A percentile compares a stretch with the other conserved stretches of the same genome.
These are phyloP conservation scores for Melitaea cinxia DNA, from an alignment of 1,140 invertebrate species.

Conservation along the genomic window DNA sequence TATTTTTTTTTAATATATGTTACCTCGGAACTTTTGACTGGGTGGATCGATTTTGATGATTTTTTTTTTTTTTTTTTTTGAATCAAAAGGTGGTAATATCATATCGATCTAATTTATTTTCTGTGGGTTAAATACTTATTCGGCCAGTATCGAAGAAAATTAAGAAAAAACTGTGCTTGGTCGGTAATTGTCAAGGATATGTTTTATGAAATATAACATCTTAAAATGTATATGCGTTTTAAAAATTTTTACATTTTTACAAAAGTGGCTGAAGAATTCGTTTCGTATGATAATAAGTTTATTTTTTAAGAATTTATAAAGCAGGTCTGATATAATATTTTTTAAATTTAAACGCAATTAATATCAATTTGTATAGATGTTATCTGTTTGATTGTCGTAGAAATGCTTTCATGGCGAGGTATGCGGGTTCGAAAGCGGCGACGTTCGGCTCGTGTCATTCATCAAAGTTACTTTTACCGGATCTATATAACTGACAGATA, in stretches of 20 bases:
- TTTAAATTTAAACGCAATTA: background rate
- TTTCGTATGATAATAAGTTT: no score
- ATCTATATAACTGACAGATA: background rate
- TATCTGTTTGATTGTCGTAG: background rate
- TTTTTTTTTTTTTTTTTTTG: background rate
- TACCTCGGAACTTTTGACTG: no score
- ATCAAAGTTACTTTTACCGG: conserved; percentile 6
- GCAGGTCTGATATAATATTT: background rate
- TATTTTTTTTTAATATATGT: no score
- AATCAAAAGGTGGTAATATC: no score
- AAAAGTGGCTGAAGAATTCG: no score
- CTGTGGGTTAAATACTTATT: background rate
- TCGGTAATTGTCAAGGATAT: background rate
- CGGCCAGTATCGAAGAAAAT: background rate
- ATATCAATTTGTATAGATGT: background rate
- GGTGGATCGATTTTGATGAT: no score
- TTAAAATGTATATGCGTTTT: background rate
- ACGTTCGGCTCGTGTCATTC: conserved; percentile 2
- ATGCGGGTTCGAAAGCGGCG: conserved; percentile 6
- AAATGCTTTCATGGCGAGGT: conserved; percentile 1
- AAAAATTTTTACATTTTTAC: no score
- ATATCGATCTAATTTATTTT: no score
- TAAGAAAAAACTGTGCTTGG: background rate
- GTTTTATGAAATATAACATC: background rate
- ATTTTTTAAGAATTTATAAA: no score